Evolutionary conservation across 2,113 vertebrate genomes (phyloP).

Genomic region (Deroptyus accipitrinus): DNA sequence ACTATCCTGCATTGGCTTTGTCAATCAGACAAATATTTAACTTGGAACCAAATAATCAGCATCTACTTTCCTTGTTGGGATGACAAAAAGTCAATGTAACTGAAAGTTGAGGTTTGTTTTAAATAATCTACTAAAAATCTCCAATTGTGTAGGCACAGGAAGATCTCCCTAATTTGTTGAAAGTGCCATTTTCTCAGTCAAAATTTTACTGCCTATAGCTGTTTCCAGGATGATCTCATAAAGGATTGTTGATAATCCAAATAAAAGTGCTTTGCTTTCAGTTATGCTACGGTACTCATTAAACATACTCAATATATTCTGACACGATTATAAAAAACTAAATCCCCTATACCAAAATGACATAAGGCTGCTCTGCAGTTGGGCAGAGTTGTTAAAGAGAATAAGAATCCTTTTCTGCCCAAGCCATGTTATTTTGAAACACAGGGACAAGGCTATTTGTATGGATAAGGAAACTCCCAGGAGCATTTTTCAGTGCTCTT

Average conservation of each 20-base stretch:
- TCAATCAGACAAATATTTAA: background rate
- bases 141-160: background rate
- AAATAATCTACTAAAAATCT: background rate
- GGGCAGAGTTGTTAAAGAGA: background rate
- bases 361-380: conserved; percentile 26
- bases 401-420: background rate
- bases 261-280: background rate
- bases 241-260: background rate
- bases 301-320: background rate
- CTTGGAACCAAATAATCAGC: background rate
- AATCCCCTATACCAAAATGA: background rate
- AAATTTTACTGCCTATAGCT: background rate
- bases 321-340: background rate
- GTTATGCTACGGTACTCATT: background rate
- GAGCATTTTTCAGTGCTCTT: background rate
- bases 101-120: background rate
- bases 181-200: background rate
- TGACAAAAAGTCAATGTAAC: background rate
- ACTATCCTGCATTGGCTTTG: background rate
- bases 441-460: background rate
- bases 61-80: background rate
- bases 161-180: background rate
- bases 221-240: background rate
- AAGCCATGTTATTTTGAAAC: background rate
- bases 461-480: background rate